These are phyloP conservation scores for Danio rerio DNA, from an alignment of 2,113 vertebrate genomes.

Conservation along the genomic window GRCz12tu NC_133187.1:43047501-43048000, in stretches of 20 bases:
- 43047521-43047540: no score
- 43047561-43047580: no score
- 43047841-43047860: not conserved
- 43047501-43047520: no score
- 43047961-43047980: constrained; percentile 34
- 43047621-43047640: not conserved
- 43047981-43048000: constrained; percentile 9
- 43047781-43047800: constrained; percentile 17
- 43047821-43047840: not conserved
- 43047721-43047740: not conserved
- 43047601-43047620: not conserved
- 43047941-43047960: constrained; percentile 22
- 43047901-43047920: constrained; percentile 15
- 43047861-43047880: not conserved
- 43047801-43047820: not conserved
- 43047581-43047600: not conserved
- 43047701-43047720: constrained; percentile 11
- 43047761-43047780: not conserved
- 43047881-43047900: not conserved
- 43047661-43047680: not conserved
- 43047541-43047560: no score
- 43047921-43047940: constrained; percentile 16
- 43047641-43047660: not conserved
- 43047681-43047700: not conserved
- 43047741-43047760: not conserved